Evolutionary conservation across 2,797 vertebrate genomes (phyloP).

Genomic region (Cuculus canorus): DNA sequence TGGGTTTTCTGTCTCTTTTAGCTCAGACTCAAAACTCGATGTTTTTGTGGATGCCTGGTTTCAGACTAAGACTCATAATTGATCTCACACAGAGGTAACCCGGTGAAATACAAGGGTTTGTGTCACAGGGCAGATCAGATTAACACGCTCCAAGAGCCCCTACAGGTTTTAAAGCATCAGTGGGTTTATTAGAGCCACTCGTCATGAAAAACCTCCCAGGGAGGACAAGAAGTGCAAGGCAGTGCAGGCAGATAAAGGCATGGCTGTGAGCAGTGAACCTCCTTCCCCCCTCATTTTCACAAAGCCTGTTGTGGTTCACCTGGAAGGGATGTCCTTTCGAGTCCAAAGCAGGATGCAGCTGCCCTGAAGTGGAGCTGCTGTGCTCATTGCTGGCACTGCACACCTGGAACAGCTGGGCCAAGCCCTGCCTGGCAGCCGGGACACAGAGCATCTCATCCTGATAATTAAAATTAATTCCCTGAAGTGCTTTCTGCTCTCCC

Average conservation of each 20-base stretch:
- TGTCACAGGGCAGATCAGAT: not conserved
- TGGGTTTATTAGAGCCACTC: not conserved
- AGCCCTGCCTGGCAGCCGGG: not conserved
- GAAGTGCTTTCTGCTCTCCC: slow-evolving; percentile 6
- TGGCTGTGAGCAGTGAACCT: not conserved
- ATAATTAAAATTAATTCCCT: slow-evolving; percentile 10
- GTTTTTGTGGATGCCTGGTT: not conserved
- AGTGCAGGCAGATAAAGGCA: not conserved
- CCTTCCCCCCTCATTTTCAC: not conserved
- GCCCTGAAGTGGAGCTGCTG: not conserved
- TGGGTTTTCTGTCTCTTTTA: too few relatives aligned
- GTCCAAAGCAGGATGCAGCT: not conserved
- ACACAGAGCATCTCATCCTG: not conserved
- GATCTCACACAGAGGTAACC: not conserved
- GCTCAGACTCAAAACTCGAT: too few relatives aligned
- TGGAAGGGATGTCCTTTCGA: not conserved
- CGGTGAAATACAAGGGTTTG: not conserved
- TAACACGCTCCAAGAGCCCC: not conserved
- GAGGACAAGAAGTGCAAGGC: not conserved
- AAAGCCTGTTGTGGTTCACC: not conserved
- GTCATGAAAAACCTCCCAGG: not conserved
- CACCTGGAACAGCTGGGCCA: slow-evolving; percentile 1
- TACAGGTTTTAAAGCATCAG: not conserved
- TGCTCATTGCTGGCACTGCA: not conserved
- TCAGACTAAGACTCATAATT: not conserved